These are phyloP conservation scores for Deilephila elpenor DNA, from an alignment of 2,888 invertebrate genomes.

Conservation along the genomic window DNA sequence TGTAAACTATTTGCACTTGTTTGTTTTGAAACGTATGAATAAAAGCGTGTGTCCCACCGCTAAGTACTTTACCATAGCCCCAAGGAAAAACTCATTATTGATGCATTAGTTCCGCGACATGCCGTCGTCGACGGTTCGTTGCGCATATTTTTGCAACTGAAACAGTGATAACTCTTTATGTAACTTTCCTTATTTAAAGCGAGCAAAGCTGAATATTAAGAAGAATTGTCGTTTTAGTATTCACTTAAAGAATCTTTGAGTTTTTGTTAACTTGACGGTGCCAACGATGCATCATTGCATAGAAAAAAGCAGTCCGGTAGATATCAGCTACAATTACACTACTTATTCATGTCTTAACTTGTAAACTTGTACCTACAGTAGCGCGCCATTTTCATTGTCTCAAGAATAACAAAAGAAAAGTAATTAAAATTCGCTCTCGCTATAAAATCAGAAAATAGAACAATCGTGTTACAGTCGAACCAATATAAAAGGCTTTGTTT, in stretches of 20 bases:
- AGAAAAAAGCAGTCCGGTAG: not conserved
- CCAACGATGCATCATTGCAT: not conserved
- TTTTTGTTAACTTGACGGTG: not conserved
- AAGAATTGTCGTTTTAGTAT: not conserved
- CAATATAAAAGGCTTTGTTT: slow-evolving; percentile 53
- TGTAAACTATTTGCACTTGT: slow-evolving; percentile 1
- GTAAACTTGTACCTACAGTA: not conserved
- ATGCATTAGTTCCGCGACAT: slow-evolving; percentile 60
- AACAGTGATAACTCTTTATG: slow-evolving; percentile 36
- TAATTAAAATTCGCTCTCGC: slow-evolving; percentile 12
- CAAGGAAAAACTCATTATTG: slow-evolving; percentile 55
- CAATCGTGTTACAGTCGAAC: slow-evolving; percentile 52
- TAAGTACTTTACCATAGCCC: slow-evolving; percentile 34
- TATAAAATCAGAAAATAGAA: slow-evolving; percentile 34
- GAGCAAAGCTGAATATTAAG: not conserved
- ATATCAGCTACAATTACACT: not conserved
- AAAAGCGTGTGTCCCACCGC: not conserved
- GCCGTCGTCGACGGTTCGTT: slow-evolving; percentile 40
- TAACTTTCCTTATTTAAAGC: slow-evolving; percentile 14
- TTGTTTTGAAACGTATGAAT: not conserved
- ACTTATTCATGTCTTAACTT: not conserved
- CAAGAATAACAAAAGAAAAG: not conserved
- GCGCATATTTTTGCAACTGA: slow-evolving; percentile 53
- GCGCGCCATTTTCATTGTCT: not conserved
- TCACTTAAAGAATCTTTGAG: slow-evolving; percentile 14